Base-by-base conservation (phyloP, 2,797 vertebrate genomes). In the Scolopax rusticola region DNA sequence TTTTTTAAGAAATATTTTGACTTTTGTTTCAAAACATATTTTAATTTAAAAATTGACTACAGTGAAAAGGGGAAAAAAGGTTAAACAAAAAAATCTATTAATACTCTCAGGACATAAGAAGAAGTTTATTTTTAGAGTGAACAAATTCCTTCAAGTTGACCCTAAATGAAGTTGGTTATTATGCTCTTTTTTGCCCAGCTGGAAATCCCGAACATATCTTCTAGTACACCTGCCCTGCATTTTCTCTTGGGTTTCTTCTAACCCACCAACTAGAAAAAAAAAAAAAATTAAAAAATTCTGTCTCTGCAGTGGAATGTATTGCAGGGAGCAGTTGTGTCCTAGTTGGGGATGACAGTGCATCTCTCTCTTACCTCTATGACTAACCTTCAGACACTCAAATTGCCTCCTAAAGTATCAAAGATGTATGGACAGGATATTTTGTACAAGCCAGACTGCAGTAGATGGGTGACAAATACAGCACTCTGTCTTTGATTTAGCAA, bases 381-480 rank as follows among this genome's bases (percentile, higher is more conserved):
- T 92, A 91, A 88, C 33, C 84, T 81, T 85, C 82, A 97, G 89
- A 65, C 67, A 84, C n/a, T 13, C 57, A 79, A 54, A 85, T 54
- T 94, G 68, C 33, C n/a, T 96, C 15, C 33, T 91, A 88, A 83
- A 86, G 84, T 91, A 93, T 78, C 92, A 85, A 90, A 91, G 65
- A 75, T 87, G 33, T 76, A 83, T 47, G 91, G 87, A 75, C n/a
- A 85, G 60, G 65, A 64, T 83, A 91, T 95, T 89, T 64, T 64
- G 71, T 68, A 65, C 57, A 91, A 89, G 50, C 33, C 69, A 87
- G 71, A 90, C 67, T 88, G 77, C 63, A 95, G 67, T 78, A 92
- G 80, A 87, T 79, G 81, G 84, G 60, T 92, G 84, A 90, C 59
- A 90, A 88, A 82, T 63, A 89, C 77, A 95, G 51, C 47, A 63